phyloP scores from a whole-genome alignment of 2,113 vertebrate genomes.

The Nothobranchius kuhntae region DNA sequence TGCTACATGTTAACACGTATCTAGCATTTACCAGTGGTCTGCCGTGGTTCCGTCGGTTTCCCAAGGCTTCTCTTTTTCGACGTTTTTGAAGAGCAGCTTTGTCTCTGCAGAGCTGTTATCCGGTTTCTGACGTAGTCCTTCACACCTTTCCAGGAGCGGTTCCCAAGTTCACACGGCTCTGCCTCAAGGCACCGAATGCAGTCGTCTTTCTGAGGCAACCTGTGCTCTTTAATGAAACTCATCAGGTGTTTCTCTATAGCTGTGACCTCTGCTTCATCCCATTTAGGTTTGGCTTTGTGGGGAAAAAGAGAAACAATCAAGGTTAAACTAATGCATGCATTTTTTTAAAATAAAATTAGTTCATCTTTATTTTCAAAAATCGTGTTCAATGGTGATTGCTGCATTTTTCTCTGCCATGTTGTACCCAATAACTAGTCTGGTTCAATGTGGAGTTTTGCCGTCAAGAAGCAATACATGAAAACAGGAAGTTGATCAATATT shows the following conservation, averaged over 20 bases:
- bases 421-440: no score
- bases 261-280: constrained; percentile 48
- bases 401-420: no score
- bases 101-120: constrained; percentile 56
- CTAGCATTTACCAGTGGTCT: no score
- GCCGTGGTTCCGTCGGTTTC: no score
- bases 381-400: no score
- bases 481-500: no score
- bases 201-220: constrained; percentile 62
- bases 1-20: no score
- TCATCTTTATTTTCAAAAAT: no score
- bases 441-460: no score
- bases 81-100: not conserved
- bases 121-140: constrained; percentile 70
- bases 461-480: no score
- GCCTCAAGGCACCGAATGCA: constrained; percentile 59
- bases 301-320: not conserved
- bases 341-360: no score
- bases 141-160: constrained; percentile 58
- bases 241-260: constrained; percentile 68
- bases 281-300: constrained; percentile 26
- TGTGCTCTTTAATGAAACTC: constrained; percentile 46
- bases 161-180: constrained; percentile 47
- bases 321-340: not conserved
- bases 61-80: no score